These are phyloP conservation scores for Cirrhinus mrigala DNA, from an alignment of 2,797 vertebrate species.

Conservation along the genomic window DNA sequence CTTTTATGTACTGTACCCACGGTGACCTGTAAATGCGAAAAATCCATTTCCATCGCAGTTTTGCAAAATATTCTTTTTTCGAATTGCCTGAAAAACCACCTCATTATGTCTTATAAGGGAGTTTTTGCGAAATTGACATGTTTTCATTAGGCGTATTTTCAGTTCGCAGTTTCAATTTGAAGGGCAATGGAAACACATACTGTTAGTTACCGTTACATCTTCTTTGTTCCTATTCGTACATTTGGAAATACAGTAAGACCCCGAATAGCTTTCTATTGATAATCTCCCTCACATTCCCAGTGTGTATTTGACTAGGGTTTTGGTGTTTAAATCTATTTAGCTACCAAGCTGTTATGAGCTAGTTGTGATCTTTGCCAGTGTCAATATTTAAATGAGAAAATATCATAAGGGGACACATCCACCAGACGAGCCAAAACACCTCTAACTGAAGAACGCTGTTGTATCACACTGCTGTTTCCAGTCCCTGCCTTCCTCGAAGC, in stretches of 20 bases:
- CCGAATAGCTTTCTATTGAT: not conserved
- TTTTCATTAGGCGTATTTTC: too few species aligned
- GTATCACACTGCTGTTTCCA: not conserved
- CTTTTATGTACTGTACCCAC: too few species aligned
- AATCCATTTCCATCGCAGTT: too few species aligned
- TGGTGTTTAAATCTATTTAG: not conserved
- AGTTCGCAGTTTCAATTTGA: too few species aligned
- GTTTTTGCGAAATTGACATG: too few species aligned
- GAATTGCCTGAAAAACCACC: too few species aligned
- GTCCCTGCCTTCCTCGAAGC: constrained; percentile 9
- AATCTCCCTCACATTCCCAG: not conserved
- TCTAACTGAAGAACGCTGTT: constrained; percentile 15
- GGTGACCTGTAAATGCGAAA: too few species aligned
- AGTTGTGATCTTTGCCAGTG: not conserved
- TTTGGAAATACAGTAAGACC: not conserved
- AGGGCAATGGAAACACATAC: too few species aligned
- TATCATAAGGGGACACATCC: constrained; percentile 15
- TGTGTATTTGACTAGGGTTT: not conserved
- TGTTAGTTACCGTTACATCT: too few species aligned
- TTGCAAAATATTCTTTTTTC: too few species aligned
- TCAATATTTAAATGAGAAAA: constrained; percentile 9
- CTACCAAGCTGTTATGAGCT: not conserved
- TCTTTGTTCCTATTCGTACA: too few species aligned
- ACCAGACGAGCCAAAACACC: constrained; percentile 15
- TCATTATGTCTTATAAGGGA: too few species aligned